Evolutionary conservation across 2,888 invertebrate genomes (phyloP), one percentile per base, ranked within the genome.

Genomic region (Drosophila sordidula): DNA sequence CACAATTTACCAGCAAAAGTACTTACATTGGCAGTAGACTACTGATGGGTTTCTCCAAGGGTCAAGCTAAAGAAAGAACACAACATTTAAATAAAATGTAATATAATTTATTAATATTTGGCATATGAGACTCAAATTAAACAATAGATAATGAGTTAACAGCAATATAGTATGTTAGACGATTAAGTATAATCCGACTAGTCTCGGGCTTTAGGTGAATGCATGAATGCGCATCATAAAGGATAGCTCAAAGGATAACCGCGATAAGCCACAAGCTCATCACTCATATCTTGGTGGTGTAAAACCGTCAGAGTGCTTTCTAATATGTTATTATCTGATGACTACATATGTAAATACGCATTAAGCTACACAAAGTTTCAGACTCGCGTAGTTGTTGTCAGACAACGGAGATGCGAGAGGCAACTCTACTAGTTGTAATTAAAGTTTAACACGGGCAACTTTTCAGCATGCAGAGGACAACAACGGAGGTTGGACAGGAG

Each of bases 341-440:
- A 76, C 82, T 85, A 83, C 88, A 85, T 82, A 87, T 87, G 86
- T 87, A 87, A 83, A 81, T 84, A 87, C 62, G 70, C 74, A 59
- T 65, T 64, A 78, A 69, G 65, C 65, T 59, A 45, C 26, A 11
- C n/a, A 74, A 75, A 78, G 75, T 78, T 65, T 65, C 11, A 22
- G 62, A 36, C 36, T 46, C 74, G 78, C 74, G 78, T 62, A 45
- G 55, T 61, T 71, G 76, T 57, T 64, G 76, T 49, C 55, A 41
- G 55, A 46, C 46, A 67, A 54, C 62, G 16, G n/a, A 34, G 32
- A 46, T 22, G 32, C 42, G 50, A 54, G 46, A 46, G 50, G 59
- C 22, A 50, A 49, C 52, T 64, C 41, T 65, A 73, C 41, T 77
- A 75, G 80, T 78, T 85, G 83, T 84, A 84, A 84, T 84, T 84